Base-by-base conservation (phyloP, 2,888 invertebrate species). In the Tetropium fuscum region DNA sequence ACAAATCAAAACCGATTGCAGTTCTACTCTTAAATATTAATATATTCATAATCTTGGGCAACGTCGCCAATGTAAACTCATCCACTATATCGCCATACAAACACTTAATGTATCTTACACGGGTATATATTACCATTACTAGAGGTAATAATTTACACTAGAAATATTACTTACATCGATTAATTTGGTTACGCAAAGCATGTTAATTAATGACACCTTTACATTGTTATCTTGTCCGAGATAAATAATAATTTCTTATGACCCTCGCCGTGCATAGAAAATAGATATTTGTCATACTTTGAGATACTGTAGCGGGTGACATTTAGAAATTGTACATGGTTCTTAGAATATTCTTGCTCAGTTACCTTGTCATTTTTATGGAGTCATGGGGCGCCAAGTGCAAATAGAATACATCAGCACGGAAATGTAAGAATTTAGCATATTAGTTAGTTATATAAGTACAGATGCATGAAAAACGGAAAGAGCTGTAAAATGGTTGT, bases 181-280 rank as follows among this genome's bases (percentile, higher is more conserved):
- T 57, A 57, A 57, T 57, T 57, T 57, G 32, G 44, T 51, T 57
- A 51, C 49, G 57, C 44, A 57, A 57, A 43, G 34, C 34, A 51
- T 49, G 57, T 51, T 57, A 57, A 57, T 57, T 49, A 47, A 57
- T 57, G 41, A 44, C 51, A 43, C 57, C 40, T 30, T 5, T 57
- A 34, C 49, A 57, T 57, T 51, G 57, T 51, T 49, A 49, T 44
- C 10, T 18, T 43, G 44, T 49, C 57, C 51, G 22, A 43, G 10
- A 51, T 57, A 51, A 57, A 57, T 57, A 49, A 57, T 49, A 8
- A n/a, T 20, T 22, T 43, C 44, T 49, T 57, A 51, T 22, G 25
- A 51, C 38, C 27, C 51, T 18, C 40, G 13, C 22, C 19, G 25
- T 16, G 19, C 40, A 51, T 40, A 51, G 40, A 25, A 51, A 51